Percentiles rank a stretch among this genome's conserved stretches.
Conservation (phyloP, 2,113 vertebrate genomes). For the Phalacrocorax pelagicus region DNA sequence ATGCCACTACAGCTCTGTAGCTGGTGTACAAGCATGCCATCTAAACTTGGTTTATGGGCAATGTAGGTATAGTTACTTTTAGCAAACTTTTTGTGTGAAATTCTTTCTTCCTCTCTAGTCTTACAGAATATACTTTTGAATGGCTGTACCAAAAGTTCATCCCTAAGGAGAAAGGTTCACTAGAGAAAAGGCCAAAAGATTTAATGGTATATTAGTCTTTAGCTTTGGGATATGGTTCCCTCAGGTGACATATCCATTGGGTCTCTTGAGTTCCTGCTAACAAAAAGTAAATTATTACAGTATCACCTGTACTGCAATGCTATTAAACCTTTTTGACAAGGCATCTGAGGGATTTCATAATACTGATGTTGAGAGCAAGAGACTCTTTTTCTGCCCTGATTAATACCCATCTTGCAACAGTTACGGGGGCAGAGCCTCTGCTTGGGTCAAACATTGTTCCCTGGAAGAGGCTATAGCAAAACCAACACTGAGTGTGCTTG, state of each 20-base stretch:
- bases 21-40: not conserved
- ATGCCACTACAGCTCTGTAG: not conserved
- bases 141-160: not conserved
- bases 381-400: not conserved
- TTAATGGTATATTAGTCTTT: not conserved
- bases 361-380: not conserved
- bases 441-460: not conserved
- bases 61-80: not conserved
- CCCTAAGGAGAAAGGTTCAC: not conserved
- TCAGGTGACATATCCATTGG: not conserved
- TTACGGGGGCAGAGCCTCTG: not conserved
- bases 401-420: not conserved
- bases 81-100: not conserved
- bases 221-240: not conserved
- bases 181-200: not conserved
- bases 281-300: not conserved
- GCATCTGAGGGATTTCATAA: not conserved
- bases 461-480: not conserved
- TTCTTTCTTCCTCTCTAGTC: not conserved
- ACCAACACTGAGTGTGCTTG: not conserved
- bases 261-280: not conserved
- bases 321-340: slow-evolving; percentile 2
- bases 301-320: not conserved
- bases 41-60: not conserved
- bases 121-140: not conserved